Base-by-base conservation (phyloP, 2,797 vertebrate species). In the Xenops minutus region DNA sequence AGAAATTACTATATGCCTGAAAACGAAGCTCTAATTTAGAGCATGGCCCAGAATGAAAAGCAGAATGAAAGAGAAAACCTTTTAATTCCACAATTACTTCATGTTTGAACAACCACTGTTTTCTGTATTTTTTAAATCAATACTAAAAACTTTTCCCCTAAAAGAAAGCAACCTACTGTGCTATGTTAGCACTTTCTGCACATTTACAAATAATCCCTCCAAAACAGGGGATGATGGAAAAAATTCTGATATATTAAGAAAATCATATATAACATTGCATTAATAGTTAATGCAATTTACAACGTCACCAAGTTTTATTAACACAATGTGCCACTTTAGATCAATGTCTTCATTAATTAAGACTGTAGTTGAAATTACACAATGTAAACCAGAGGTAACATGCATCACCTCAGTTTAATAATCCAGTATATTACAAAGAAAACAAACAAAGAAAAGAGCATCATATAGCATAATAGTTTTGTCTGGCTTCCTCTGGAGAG, bases 361-460 rank as follows among this genome's bases (percentile, higher is more conserved):
- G 82, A 85, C 82, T 68, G 20, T 24, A 56, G 56, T 30, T 94
- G 67, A 86, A 94, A 84, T 94, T 71, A 92, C 48, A 69, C 90
- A 32, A 80, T 89, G 77, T 93, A 79, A 93, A 94, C 61, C 13
- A 4, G 39, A 55, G 77, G 77, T 64, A 92, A 75, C 51, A 44
- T 88, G 68, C 61, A 98, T 98, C 97, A 98, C 97, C 98, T 98
- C 80, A 98, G 85, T 98, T 98, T 98, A 97, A 99, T 98, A 97
- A 99, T 98, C 99, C 99, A 99, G 96, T 99, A 99, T 93, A 99
- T 98, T 79, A 99, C 97, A 88, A 99, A 98, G 96, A 99, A 99
- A 43, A 99, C 99, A 63, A 99, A 99, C 15, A 99, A 87, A 41
- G 99, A 98, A 94, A 99, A 99, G 34, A 99, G 98, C 97, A 99